Conservation (phyloP, 2,888 invertebrate genomes). For the Caenorhabditis doughertyi region DNA sequence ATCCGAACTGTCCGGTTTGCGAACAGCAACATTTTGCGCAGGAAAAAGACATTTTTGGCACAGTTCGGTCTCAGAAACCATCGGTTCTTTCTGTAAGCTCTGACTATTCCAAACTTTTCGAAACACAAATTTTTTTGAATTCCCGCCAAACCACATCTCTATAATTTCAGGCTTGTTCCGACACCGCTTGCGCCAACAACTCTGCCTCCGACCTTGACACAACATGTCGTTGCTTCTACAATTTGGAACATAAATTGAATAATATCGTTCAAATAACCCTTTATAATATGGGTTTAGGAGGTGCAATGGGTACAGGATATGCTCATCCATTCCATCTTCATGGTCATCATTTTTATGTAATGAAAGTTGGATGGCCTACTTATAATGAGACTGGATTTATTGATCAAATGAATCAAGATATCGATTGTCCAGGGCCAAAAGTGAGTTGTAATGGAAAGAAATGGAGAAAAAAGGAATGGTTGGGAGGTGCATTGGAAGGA, state of each 20-base stretch:
- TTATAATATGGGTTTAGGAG: conserved; percentile 81
- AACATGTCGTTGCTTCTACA: conserved; percentile 78
- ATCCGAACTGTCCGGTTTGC: too few species aligned
- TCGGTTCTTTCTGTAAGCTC: too few species aligned
- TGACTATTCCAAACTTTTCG: too few species aligned
- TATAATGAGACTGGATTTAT: conserved; percentile 74
- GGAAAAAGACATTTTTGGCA: too few species aligned
- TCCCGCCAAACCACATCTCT: background rate
- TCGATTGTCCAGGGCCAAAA: conserved; percentile 47
- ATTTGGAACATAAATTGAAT: conserved; percentile 75
- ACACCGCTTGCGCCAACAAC: conserved; percentile 58
- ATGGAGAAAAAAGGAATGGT: conserved; percentile 70
- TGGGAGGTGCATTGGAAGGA: conserved; percentile 71
- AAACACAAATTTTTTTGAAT: background rate
- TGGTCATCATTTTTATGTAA: conserved; percentile 79
- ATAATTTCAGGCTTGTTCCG: conserved; percentile 55
- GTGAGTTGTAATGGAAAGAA: conserved; percentile 64
- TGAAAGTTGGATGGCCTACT: conserved; percentile 79
- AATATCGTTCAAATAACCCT: conserved; percentile 79
- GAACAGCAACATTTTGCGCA: too few species aligned
- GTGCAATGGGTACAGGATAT: conserved; percentile 73
- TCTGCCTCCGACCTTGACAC: conserved; percentile 65
- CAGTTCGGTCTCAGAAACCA: too few species aligned
- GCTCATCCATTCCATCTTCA: conserved; percentile 81
- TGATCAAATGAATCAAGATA: conserved; percentile 72